Conservation (phyloP, 2,113 vertebrate genomes). For the Spilogale gracilis region DNA sequence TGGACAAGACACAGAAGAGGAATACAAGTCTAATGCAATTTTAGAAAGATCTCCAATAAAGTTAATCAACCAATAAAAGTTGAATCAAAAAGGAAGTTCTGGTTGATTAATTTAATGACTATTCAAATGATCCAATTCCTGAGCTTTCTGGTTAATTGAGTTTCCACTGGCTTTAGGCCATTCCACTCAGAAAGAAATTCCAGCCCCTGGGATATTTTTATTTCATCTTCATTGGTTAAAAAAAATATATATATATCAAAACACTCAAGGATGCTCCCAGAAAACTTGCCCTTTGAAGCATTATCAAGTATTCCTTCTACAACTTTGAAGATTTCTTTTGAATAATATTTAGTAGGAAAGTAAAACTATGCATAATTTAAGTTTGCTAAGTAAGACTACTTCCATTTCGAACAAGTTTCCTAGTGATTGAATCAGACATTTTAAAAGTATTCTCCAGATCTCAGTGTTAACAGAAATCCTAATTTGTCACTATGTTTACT, state of each 20-base stretch:
- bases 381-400: constrained; percentile 37
- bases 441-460: constrained; percentile 56
- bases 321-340: constrained; percentile 37
- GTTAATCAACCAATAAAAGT: constrained; percentile 64
- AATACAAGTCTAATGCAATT: constrained; percentile 1
- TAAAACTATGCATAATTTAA: constrained; percentile 54
- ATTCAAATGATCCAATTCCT: constrained; percentile 51
- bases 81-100: constrained; percentile 61
- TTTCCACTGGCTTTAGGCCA: constrained; percentile 16
- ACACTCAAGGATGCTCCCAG: not conserved
- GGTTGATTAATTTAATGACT: constrained; percentile 71
- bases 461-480: constrained; percentile 31
- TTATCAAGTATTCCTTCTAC: not conserved
- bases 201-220: not conserved
- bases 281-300: not conserved
- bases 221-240: constrained; percentile 13
- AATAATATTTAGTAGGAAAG: constrained; percentile 46
- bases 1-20: not conserved
- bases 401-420: constrained; percentile 60
- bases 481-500: constrained; percentile 59
- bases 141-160: constrained; percentile 59
- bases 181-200: not conserved
- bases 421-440: constrained; percentile 55
- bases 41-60: constrained; percentile 63
- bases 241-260: not conserved